Evolutionary conservation across 2,888 invertebrate genomes (phyloP), one percentile per base, ranked within the genome.

Genomic region (Petrolisthes manimaculis): DNA sequence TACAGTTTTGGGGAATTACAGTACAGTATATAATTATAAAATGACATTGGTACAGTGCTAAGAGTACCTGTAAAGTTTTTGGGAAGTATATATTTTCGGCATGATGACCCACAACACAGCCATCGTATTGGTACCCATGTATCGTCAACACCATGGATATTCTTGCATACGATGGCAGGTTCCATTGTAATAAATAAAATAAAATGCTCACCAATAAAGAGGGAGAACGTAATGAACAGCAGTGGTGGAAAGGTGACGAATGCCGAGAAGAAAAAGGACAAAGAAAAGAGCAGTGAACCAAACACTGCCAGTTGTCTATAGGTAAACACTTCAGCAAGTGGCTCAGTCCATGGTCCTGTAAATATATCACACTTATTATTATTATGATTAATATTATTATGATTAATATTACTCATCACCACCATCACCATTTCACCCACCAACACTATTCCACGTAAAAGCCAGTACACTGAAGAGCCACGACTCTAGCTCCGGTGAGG

Each of bases 381-480:
- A 61, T 61, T 61, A 61, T 61, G 1, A 61, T 61, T 61, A 61
- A 14, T 61, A 61, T 61, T 61, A 61, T 61, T 61, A 61, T 61
- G 9, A 61, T 61, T 61, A 14, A 2, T 61, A 14, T 61, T 61
- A 61, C 18, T 61, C 18, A 14, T 61, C 18, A 14, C 18, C 18
- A 14, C 3, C 18, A 14, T 61, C 18, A 61, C 61, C 9, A 2
- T 12, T 51, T 54, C 54, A 56, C 83, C 53, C 21, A 84, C 84
- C 84, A 6, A 78, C 53, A 12, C 77, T 53, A 67, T 84, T 84
- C 84, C 84, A 84, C 5, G 78, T 61, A 6, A 84, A 53, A 21
- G 84, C 77, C 69, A 78, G 84, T 21, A 56, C 55, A 51, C 78
- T 84, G 69, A 84, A 84, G 21, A 84, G 84, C 84, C 84, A 84